phyloP scores from a whole-genome alignment of 2,113 vertebrate species.

The Gallinago undulata region DNA sequence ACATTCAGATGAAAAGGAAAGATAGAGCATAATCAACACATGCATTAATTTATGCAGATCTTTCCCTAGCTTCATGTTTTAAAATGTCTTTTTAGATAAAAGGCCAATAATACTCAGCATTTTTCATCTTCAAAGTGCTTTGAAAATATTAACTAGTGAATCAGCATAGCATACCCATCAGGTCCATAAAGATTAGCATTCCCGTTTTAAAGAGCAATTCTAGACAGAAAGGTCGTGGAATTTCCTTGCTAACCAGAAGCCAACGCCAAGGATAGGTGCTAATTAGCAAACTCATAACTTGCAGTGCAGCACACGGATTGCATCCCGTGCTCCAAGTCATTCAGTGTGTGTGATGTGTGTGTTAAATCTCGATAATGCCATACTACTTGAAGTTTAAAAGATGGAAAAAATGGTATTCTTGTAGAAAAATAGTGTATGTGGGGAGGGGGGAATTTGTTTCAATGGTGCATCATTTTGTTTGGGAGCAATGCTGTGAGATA shows the following conservation, averaged over 20 bases:
- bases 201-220: neutral
- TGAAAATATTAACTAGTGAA: slow-evolving; percentile 44
- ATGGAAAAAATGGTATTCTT: neutral
- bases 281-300: neutral
- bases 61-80: slow-evolving; percentile 50
- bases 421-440: neutral
- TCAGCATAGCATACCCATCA: neutral
- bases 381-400: neutral
- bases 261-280: neutral
- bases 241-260: neutral
- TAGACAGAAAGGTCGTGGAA: neutral
- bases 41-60: slow-evolving; percentile 68
- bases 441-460: fast-evolving
- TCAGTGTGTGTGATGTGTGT: fast-evolving
- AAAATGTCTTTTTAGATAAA: slow-evolving; percentile 66
- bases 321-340: neutral
- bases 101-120: slow-evolving; percentile 59
- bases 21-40: slow-evolving; percentile 61
- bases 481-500: neutral
- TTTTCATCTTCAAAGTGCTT: slow-evolving; percentile 64
- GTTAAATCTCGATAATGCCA: neutral
- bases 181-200: slow-evolving; percentile 9
- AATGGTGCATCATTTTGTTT: neutral
- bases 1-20: slow-evolving; percentile 63
- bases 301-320: neutral